A percentile compares a stretch with the other conserved stretches of the same genome.
phyloP scores from a whole-genome alignment of 2,797 vertebrate species.

The Delichon dasypus region DNA sequence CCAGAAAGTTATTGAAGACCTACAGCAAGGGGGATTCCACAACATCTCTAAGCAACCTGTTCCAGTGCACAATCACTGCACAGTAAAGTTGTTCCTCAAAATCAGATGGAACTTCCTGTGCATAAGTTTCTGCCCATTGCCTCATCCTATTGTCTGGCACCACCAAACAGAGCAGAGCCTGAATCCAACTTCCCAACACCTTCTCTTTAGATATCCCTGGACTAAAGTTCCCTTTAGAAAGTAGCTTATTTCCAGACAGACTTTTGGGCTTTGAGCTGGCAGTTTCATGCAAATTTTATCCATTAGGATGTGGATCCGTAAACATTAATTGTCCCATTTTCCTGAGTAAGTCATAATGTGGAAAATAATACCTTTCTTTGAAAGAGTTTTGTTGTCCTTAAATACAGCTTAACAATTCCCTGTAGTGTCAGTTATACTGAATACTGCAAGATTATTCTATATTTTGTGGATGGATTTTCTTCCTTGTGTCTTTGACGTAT shows the following conservation, averaged over 20 bases:
- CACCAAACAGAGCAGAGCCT: accelerated
- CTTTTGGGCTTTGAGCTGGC: not conserved
- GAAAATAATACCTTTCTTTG: not conserved
- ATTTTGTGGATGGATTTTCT: not conserved
- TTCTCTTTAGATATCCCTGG: not conserved
- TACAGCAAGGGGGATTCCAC: not conserved
- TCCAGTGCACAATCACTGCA: not conserved
- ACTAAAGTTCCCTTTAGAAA: not conserved
- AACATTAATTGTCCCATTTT: not conserved
- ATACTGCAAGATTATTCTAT: not conserved
- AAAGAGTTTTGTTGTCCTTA: not conserved
- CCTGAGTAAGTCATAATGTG: not conserved
- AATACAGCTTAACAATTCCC: not conserved
- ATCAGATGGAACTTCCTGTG: not conserved
- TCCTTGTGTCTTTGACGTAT: not conserved
- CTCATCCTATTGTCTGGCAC: not conserved
- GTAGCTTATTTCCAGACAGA: not conserved
- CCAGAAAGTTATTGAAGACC: not conserved
- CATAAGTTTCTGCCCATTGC: not conserved
- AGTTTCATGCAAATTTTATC: not conserved
- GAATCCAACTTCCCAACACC: not conserved
- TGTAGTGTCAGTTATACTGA: not conserved
- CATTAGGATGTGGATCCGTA: not conserved
- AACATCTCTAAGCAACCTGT: not conserved
- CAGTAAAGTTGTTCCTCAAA: not conserved